These are phyloP conservation scores for Metopia argyrocephala DNA, from an alignment of 2,888 invertebrate genomes.

Conservation along the genomic window DNA sequence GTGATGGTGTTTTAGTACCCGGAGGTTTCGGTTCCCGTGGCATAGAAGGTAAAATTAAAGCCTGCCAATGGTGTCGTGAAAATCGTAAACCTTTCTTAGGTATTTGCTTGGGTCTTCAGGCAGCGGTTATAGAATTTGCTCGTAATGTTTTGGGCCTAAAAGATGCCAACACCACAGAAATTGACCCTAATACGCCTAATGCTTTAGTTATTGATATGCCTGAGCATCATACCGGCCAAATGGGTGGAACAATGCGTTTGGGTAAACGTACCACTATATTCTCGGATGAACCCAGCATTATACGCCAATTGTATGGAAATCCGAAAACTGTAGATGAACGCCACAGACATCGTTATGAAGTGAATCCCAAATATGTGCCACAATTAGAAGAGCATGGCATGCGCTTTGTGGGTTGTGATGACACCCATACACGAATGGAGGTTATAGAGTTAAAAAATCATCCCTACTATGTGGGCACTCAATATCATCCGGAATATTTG, in stretches of 20 bases:
- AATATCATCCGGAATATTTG: slow-evolving; percentile 98
- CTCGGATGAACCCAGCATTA: slow-evolving; percentile 80
- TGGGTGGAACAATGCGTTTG: slow-evolving; percentile 98
- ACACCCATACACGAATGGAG: slow-evolving; percentile 94
- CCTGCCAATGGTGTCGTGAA: slow-evolving; percentile 94
- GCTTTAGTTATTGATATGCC: slow-evolving; percentile 99
- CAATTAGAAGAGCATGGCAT: slow-evolving; percentile 90
- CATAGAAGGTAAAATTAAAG: slow-evolving; percentile 96
- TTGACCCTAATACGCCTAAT: slow-evolving; percentile 84
- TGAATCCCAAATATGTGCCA: slow-evolving; percentile 92
- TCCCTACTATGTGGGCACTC: slow-evolving; percentile 95
- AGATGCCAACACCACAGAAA: slow-evolving; percentile 93
- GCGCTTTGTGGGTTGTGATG: slow-evolving; percentile 92
- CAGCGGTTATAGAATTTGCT: slow-evolving; percentile 96
- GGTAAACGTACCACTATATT: slow-evolving; percentile 95
- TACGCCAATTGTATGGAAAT: slow-evolving; percentile 87
- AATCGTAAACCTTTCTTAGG: slow-evolving; percentile 95
- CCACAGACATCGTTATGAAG: slow-evolving; percentile 98
- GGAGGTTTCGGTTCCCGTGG: slow-evolving; percentile 98
- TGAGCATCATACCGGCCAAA: slow-evolving; percentile 94
- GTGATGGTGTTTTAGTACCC: slow-evolving; percentile 95
- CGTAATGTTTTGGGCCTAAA: slow-evolving; percentile 88
- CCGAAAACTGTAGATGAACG: slow-evolving; percentile 92
- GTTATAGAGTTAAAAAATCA: slow-evolving; percentile 92
- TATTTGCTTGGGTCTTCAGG: slow-evolving; percentile 98